Evolutionary conservation across 2,113 vertebrate genomes (phyloP).

Genomic region (Melanocharis versteri): DNA sequence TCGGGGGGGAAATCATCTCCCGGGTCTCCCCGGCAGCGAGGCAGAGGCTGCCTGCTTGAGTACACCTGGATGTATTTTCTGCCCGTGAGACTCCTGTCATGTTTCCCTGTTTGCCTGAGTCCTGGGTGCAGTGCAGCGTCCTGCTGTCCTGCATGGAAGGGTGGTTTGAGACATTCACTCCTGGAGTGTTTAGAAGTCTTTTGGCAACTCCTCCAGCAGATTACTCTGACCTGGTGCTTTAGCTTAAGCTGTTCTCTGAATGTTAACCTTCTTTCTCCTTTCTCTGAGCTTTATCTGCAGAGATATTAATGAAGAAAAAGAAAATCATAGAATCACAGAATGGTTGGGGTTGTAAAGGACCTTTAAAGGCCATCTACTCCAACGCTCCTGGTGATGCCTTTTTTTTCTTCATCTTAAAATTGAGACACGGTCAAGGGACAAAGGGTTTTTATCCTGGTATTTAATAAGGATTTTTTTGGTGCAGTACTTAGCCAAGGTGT

Average conservation of each 20-base stretch:
- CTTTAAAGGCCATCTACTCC: neutral
- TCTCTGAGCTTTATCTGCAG: neutral
- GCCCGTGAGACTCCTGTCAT: neutral
- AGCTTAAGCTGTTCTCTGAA: neutral
- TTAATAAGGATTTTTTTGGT: neutral
- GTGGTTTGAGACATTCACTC: neutral
- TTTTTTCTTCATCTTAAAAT: neutral
- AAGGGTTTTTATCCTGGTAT: neutral
- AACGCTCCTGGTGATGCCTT: neutral
- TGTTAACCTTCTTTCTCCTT: neutral
- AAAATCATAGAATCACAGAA: neutral
- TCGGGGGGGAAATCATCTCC: neutral
- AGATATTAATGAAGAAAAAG: neutral
- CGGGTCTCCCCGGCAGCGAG: accelerated
- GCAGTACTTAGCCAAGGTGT: neutral
- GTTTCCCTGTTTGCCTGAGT: neutral
- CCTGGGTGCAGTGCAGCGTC: neutral
- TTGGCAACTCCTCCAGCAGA: neutral
- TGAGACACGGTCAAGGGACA: too few relatives aligned
- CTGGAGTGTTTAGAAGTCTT: neutral
- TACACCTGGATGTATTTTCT: neutral
- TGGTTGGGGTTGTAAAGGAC: neutral
- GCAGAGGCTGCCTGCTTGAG: neutral
- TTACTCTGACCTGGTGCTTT: neutral
- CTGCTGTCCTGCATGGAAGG: neutral